Conservation (phyloP, 2,797 vertebrate genomes). For the Rhinella marina region DNA sequence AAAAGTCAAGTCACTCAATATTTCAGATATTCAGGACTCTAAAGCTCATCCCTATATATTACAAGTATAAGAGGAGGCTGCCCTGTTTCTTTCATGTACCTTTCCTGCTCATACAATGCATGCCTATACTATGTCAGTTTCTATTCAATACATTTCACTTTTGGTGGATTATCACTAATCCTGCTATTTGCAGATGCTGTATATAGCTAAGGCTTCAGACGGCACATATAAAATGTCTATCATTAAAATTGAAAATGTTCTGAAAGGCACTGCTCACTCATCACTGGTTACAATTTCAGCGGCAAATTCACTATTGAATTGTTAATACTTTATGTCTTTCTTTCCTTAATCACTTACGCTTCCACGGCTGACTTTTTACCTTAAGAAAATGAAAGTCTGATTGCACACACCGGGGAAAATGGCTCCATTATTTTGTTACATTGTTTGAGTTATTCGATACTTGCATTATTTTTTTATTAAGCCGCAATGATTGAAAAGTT, state of each 20-base stretch:
- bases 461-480: conserved; percentile 62
- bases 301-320: conserved; percentile 57
- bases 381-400: conserved; percentile 60
- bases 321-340: conserved; percentile 61
- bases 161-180: conserved; percentile 55
- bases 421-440: conserved; percentile 51
- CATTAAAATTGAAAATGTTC: conserved; percentile 59
- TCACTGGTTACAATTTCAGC: conserved; percentile 59
- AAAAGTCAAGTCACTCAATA: background rate
- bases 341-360: conserved; percentile 56
- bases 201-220: conserved; percentile 43
- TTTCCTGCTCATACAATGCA: conserved; percentile 10
- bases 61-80: background rate
- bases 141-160: conserved; percentile 32
- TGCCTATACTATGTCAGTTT: background rate
- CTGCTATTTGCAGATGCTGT: conserved; percentile 46
- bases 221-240: conserved; percentile 39
- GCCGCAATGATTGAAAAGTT: conserved; percentile 60
- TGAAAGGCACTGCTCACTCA: conserved; percentile 58
- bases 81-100: background rate
- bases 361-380: conserved; percentile 53
- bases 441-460: conserved; percentile 59
- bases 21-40: background rate
- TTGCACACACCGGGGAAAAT: conserved; percentile 52
- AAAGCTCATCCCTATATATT: background rate